Evolutionary conservation across 2,888 invertebrate genomes (phyloP).

Genomic region (Dendrolimus pini): DNA sequence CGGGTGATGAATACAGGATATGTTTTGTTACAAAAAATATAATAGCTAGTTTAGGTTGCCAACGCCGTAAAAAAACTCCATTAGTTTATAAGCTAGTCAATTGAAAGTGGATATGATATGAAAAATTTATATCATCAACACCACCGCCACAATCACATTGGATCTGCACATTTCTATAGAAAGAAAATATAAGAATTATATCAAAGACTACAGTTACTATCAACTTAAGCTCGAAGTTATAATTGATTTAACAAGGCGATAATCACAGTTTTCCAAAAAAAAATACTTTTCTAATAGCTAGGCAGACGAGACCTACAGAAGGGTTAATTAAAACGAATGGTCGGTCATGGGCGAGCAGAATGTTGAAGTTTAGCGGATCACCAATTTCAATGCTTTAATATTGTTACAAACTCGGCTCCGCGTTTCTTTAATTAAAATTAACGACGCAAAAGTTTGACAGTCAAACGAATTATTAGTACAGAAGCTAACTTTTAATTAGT

Average conservation of each 20-base stretch:
- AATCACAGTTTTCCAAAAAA: constrained; percentile 33
- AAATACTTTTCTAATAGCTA: constrained; percentile 51
- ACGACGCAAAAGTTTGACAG: constrained; percentile 75
- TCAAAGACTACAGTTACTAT: too few species aligned
- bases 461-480: constrained; percentile 76
- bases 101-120: too few species aligned
- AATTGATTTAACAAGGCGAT: constrained; percentile 54
- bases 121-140: too few species aligned
- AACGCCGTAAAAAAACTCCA: too few species aligned
- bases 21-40: too few species aligned
- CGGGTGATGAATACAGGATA: too few species aligned
- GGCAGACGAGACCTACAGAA: constrained; percentile 52
- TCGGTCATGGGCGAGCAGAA: constrained; percentile 63
- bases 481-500: constrained; percentile 75
- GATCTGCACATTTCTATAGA: too few species aligned
- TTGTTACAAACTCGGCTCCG: constrained; percentile 68
- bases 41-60: too few species aligned
- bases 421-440: constrained; percentile 77
- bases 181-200: too few species aligned
- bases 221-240: constrained; percentile 8
- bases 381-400: constrained; percentile 75
- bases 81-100: too few species aligned
- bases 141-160: too few species aligned
- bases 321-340: constrained; percentile 74
- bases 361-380: constrained; percentile 74